These are phyloP conservation scores for Aegypius monachus DNA, from an alignment of 2,113 vertebrate species.

Conservation along the genomic window DNA sequence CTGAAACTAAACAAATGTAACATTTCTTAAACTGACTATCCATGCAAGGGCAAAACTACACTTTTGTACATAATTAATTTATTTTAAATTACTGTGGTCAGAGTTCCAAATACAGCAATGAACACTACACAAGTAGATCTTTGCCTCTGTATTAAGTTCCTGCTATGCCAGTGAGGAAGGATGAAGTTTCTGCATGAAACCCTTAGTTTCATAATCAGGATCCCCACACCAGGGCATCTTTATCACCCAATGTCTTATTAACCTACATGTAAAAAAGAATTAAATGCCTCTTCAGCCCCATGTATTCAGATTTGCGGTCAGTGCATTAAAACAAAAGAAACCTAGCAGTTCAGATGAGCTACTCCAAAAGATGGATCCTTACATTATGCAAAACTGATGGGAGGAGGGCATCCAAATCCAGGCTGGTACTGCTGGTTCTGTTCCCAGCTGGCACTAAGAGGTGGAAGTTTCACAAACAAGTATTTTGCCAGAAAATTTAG, in stretches of 20 bases:
- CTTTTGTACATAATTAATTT: not conserved
- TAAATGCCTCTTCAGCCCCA: not conserved
- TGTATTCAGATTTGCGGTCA: not conserved
- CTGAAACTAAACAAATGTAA: not conserved
- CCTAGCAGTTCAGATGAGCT: not conserved
- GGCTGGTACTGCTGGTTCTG: not conserved
- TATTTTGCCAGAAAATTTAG: not conserved
- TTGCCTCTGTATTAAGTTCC: not conserved
- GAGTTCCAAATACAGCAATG: not conserved
- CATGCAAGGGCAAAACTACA: not conserved
- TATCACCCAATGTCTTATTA: not conserved
- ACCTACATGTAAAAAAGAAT: not conserved
- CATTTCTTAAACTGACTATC: not conserved
- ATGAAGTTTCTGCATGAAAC: not conserved
- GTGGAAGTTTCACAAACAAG: not conserved
- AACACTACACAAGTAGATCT: not conserved
- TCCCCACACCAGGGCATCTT: not conserved
- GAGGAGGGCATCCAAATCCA: not conserved
- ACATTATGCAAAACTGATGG: not conserved
- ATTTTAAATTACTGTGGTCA: not conserved
- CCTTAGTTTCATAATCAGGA: not conserved
- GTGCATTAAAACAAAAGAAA: not conserved
- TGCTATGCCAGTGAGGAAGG: not conserved
- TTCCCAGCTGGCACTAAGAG: not conserved
- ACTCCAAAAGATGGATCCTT: rapidly evolving